Conservation (phyloP, 2,888 invertebrate species). For the Polydrusus tereticollis region DNA sequence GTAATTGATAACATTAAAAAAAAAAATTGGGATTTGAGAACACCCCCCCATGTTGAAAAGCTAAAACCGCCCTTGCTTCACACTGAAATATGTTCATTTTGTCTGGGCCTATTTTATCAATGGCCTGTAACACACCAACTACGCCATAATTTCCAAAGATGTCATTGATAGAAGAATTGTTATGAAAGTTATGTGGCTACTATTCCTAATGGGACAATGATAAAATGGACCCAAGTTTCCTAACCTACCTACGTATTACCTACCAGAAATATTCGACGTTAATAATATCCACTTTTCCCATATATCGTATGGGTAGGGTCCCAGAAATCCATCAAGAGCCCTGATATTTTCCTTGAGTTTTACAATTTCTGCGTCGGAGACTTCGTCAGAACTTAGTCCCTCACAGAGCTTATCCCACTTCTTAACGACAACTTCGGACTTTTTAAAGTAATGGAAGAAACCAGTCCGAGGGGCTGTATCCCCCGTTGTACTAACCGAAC, state of each 20-base stretch:
- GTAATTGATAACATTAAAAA: too few relatives aligned
- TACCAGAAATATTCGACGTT: conserved; percentile 77
- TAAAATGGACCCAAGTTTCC: too few relatives aligned
- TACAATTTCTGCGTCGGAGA: conserved; percentile 76
- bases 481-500: conserved; percentile 73
- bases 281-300: conserved; percentile 89
- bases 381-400: conserved; percentile 77
- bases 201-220: too few relatives aligned
- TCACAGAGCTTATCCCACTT: conserved; percentile 88
- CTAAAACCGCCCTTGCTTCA: too few relatives aligned
- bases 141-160: too few relatives aligned
- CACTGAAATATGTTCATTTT: too few relatives aligned
- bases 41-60: too few relatives aligned
- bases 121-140: too few relatives aligned
- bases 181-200: too few relatives aligned
- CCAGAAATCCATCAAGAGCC: conserved; percentile 83
- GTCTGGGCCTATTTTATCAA: too few relatives aligned
- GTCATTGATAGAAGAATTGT: too few relatives aligned
- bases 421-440: conserved; percentile 86
- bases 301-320: conserved; percentile 92
- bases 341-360: conserved; percentile 77
- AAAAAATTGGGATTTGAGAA: too few relatives aligned
- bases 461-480: conserved; percentile 80
- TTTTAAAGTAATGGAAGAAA: conserved; percentile 83
- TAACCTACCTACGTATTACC: not conserved